A percentile compares a stretch with the other conserved stretches of the same genome.
phyloP scores from a whole-genome alignment of 2,888 invertebrate genomes.

The Drosophila helvetica region DNA sequence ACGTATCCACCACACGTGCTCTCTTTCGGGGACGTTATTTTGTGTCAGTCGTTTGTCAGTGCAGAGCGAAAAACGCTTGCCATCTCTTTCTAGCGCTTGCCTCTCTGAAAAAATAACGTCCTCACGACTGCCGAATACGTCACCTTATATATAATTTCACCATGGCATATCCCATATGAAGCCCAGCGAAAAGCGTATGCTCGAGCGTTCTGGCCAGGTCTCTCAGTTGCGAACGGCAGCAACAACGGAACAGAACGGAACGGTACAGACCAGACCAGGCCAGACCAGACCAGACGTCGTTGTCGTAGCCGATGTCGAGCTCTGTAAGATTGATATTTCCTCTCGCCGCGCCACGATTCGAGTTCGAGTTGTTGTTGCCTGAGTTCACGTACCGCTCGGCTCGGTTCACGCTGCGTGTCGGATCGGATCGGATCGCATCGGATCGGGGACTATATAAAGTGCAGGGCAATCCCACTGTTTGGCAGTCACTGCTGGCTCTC shows the following conservation, averaged over 20 bases:
- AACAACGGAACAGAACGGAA: constrained; percentile 7
- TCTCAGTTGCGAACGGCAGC: constrained; percentile 6
- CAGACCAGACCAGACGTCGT: background rate
- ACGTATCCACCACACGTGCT: no score
- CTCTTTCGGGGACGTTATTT: no score
- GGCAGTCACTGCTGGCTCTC: constrained; percentile 73
- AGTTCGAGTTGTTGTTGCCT: constrained; percentile 1
- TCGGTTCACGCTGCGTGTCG: background rate
- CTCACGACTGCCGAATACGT: no score
- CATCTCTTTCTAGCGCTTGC: no score
- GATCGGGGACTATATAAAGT: constrained; percentile 61
- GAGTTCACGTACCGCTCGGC: constrained; percentile 1
- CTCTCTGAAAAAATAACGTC: no score
- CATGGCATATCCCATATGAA: no score
- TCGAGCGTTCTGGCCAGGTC: constrained; percentile 35
- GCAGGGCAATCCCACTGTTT: constrained; percentile 59
- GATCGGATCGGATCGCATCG: constrained; percentile 1
- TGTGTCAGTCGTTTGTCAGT: no score
- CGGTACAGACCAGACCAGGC: constrained; percentile 6
- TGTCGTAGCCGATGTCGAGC: background rate
- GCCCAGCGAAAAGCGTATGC: background rate
- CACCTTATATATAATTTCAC: no score
- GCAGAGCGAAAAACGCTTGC: no score
- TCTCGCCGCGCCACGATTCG: background rate
- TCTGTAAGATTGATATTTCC: constrained; percentile 7